phyloP scores from a whole-genome alignment of 2,113 vertebrate species.

The Thamnaconus septentrionalis region DNA sequence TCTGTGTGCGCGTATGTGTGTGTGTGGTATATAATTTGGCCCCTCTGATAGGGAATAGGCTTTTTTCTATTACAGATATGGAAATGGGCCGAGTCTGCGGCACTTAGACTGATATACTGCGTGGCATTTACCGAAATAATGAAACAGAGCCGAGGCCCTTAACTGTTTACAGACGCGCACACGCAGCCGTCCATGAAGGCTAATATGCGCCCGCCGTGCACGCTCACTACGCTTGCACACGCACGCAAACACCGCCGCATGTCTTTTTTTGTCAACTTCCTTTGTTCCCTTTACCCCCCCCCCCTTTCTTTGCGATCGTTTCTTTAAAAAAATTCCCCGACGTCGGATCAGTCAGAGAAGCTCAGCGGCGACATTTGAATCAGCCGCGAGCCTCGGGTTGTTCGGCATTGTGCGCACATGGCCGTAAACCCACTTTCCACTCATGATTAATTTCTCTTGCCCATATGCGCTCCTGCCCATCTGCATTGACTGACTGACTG shows the following conservation, averaged over 20 bases:
- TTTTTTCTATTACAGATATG: conserved; percentile 63
- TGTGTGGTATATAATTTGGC: conserved; percentile 29
- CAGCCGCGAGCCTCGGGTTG: no score
- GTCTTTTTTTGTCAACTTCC: neutral
- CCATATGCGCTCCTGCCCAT: no score
- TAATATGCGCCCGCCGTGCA: neutral
- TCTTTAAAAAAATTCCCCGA: no score
- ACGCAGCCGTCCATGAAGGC: neutral
- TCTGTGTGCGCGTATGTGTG: conserved; percentile 31
- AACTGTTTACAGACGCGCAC: conserved; percentile 38
- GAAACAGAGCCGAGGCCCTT: conserved; percentile 39
- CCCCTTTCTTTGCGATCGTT: no score
- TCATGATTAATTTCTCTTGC: no score
- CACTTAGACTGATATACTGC: conserved; percentile 58
- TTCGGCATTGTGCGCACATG: no score
- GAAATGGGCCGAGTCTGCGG: conserved; percentile 52
- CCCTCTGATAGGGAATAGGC: conserved; percentile 43
- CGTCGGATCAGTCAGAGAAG: no score
- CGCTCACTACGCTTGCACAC: conserved; percentile 1
- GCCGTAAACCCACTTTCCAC: no score
- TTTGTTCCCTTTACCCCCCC: no score
- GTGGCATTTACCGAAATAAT: conserved; percentile 66
- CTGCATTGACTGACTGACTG: no score
- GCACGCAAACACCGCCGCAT: conserved; percentile 2
- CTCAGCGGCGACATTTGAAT: no score